Conservation (phyloP, 2,797 vertebrate species). For the Gobionotothen gibberifrons region DNA sequence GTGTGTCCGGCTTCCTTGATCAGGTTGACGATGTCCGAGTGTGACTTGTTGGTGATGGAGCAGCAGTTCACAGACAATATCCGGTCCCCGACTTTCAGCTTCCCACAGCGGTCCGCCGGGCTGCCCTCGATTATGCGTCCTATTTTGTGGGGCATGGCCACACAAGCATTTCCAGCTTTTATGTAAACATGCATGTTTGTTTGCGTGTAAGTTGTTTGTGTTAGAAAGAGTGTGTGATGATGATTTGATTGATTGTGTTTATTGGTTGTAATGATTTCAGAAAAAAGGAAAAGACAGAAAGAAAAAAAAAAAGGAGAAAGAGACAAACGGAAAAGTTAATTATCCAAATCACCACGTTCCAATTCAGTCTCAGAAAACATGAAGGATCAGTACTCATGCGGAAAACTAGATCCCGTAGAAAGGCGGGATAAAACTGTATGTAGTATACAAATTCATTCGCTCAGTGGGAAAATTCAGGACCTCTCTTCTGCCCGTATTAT, state of each 20-base stretch:
- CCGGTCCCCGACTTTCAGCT: slow-evolving; percentile 98
- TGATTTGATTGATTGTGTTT: slow-evolving; percentile 61
- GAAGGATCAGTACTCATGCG: slow-evolving; percentile 27
- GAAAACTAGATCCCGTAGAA: slow-evolving; percentile 30
- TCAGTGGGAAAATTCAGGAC: slow-evolving; percentile 9
- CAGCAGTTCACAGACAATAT: slow-evolving; percentile 97
- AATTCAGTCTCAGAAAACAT: slow-evolving; percentile 24
- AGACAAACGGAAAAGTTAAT: slow-evolving; percentile 88
- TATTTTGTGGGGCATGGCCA: slow-evolving; percentile 99
- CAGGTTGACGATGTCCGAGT: slow-evolving; percentile 99
- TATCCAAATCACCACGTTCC: slow-evolving; percentile 85
- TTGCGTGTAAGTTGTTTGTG: slow-evolving; percentile 23
- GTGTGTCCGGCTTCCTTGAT: slow-evolving; percentile 99
- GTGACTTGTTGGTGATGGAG: slow-evolving; percentile 99
- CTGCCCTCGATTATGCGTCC: slow-evolving; percentile 99
- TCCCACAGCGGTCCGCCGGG: slow-evolving; percentile 98
- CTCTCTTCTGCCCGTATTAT: slow-evolving; percentile 3
- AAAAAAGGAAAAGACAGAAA: slow-evolving; percentile 34
- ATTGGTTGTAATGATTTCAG: slow-evolving; percentile 62
- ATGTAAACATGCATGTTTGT: slow-evolving; percentile 70
- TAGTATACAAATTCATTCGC: slow-evolving; percentile 10
- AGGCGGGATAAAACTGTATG: slow-evolving; percentile 13
- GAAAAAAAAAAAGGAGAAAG: slow-evolving; percentile 53
- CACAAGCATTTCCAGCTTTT: slow-evolving; percentile 99
- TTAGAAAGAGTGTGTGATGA: slow-evolving; percentile 18